Base-by-base conservation (phyloP, 2,888 invertebrate species). In the Asteroscopus sphinx region DNA sequence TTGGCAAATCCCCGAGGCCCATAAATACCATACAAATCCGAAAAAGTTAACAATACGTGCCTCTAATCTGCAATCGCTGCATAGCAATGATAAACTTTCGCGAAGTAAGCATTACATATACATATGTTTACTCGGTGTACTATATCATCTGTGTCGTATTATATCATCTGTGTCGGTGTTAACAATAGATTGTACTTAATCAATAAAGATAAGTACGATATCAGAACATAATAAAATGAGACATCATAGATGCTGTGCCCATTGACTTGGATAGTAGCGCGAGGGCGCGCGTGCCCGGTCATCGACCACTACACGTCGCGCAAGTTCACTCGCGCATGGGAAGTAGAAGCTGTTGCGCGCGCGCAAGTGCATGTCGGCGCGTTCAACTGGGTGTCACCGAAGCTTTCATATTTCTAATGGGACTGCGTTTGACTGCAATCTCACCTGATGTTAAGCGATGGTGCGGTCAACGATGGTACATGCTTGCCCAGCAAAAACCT, bases 231-330 rank as follows among this genome's bases (percentile, higher is more conserved):
- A 48, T 68, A 60, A 54, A 66, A 33, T 63, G 60, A 76, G 69
- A 73, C 61, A 56, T 76, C 73, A 73, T 73, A 73, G 71, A 75
- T 74, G 71, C 59, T 71, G 59, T 67, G 60, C 77, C 68, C 76
- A 78, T 79, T 78, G 79, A 79, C 57, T 70, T 73, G 53, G 67
- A 69, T 63, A 49, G 64, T 26, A 63, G 59, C 45, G 67, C 45
- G 68, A 59, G 80, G 82, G 81, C 84, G 84, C 89, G 85, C 88
- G 86, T 86, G 89, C 82, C 83, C 88, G 91, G 91, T 92, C 89
- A 88, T 83, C 87, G 89, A 88, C 88, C 85, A 87, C 75, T 71
- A 73, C 80, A 76, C 83, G 77, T 78, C 77, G 79, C 69, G 75
- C 80, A 79, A 82, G 88, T 85, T 86, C 83, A 86, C 76, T 81